A percentile compares a stretch with the other conserved stretches of the same genome.
These are phyloP conservation scores for Amphiprion clarkii DNA, from an alignment of 2,797 vertebrate species.

Conservation along the genomic window DNA sequence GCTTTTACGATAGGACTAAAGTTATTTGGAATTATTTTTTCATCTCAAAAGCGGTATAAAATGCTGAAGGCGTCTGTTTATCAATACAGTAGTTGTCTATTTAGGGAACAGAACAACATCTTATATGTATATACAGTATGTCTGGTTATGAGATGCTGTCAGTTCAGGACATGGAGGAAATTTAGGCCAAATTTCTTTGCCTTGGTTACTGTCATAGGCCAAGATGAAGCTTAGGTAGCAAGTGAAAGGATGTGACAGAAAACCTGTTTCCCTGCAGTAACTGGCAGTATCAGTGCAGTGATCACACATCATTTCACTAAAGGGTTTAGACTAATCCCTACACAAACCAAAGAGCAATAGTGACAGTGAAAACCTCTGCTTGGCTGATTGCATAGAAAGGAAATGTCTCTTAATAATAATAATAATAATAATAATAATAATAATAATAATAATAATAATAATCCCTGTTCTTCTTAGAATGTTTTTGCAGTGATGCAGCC, in stretches of 20 bases:
- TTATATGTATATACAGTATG: neutral
- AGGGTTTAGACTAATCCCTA: conserved; percentile 58
- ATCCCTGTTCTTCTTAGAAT: neutral
- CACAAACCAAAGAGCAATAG: conserved; percentile 50
- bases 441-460: conserved; percentile 10
- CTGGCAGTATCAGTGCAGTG: conserved; percentile 40
- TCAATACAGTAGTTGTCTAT: neutral
- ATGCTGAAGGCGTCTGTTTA: neutral
- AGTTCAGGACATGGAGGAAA: conserved; percentile 13
- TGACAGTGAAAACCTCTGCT: conserved; percentile 41
- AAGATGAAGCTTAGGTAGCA: conserved; percentile 41
- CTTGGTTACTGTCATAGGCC: conserved; percentile 29
- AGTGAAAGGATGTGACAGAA: conserved; percentile 36
- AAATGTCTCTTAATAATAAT: conserved; percentile 21
- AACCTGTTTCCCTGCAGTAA: conserved; percentile 25
- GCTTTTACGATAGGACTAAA: neutral
- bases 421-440: neutral
- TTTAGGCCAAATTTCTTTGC: conserved; percentile 1
- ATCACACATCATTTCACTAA: conserved; percentile 63
- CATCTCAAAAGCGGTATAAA: neutral
- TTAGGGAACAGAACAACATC: conserved; percentile 5
- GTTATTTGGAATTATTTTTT: conserved; percentile 3
- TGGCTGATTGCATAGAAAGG: conserved; percentile 26
- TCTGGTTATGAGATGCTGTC: conserved; percentile 2
- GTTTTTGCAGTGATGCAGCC: neutral